phyloP scores from a whole-genome alignment of 2,113 vertebrate species.

The Patagioenas fasciata region DNA sequence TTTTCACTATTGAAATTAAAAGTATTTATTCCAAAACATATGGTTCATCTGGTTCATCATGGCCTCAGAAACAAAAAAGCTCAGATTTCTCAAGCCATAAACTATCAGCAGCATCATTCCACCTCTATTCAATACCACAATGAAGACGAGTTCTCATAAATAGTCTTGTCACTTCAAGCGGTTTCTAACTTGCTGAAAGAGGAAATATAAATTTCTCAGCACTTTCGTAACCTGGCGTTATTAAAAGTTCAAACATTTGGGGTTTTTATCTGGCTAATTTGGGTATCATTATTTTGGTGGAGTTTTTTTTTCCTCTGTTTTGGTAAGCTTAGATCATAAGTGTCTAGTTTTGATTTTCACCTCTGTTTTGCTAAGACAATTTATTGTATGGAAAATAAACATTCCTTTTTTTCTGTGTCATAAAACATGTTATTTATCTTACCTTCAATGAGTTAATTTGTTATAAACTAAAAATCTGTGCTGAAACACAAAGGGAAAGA shows the following conservation, averaged over 20 bases:
- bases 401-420: not conserved
- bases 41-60: not conserved
- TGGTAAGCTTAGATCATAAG: not conserved
- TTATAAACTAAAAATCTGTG: not conserved
- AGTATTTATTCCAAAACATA: constrained; percentile 29
- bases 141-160: not conserved
- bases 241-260: not conserved
- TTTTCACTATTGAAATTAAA: constrained; percentile 26
- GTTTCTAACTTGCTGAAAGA: not conserved
- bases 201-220: not conserved
- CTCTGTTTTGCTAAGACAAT: not conserved
- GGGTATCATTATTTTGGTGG: not conserved
- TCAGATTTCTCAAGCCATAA: constrained; percentile 8
- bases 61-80: constrained; percentile 16
- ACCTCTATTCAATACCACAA: not conserved
- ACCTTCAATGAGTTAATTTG: not conserved
- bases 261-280: not conserved
- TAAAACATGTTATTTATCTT: not conserved
- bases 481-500: not conserved
- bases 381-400: not conserved
- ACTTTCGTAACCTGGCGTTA: not conserved
- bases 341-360: not conserved
- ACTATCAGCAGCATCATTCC: not conserved
- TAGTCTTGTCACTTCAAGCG: not conserved
- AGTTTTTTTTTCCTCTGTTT: not conserved